Conservation (phyloP, 2,888 invertebrate genomes). For the Cylloceria caligata region DNA sequence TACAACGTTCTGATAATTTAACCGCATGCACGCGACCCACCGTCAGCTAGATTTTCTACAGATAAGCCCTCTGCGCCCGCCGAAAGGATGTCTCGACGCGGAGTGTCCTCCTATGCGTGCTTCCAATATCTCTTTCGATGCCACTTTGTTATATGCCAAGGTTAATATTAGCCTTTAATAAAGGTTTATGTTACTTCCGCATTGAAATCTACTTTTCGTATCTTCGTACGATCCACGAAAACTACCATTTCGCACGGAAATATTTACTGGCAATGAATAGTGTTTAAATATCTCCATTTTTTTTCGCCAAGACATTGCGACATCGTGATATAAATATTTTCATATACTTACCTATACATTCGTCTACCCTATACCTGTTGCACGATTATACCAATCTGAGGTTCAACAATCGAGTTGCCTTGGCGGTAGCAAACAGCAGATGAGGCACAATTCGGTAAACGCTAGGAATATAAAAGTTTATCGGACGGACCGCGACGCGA, state of each 20-base stretch:
- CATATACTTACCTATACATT: too few species aligned
- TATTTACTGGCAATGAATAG: neutral
- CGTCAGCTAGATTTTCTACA: slow-evolving; percentile 75
- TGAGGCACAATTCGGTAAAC: too few species aligned
- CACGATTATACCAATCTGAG: too few species aligned
- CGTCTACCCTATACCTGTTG: too few species aligned
- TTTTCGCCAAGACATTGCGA: neutral
- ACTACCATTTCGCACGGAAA: neutral
- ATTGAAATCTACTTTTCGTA: neutral
- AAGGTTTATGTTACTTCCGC: slow-evolving; percentile 8
- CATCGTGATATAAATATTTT: neutral
- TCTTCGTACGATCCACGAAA: neutral
- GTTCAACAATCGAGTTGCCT: too few species aligned
- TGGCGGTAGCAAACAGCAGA: too few species aligned
- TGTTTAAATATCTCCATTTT: neutral
- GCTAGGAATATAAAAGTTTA: too few species aligned
- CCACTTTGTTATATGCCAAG: neutral
- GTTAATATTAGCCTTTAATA: slow-evolving; percentile 20
- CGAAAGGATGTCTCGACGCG: slow-evolving; percentile 18
- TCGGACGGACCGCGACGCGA: too few species aligned
- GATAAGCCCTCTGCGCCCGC: slow-evolving; percentile 72
- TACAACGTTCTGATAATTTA: slow-evolving; percentile 80
- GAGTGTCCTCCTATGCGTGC: neutral
- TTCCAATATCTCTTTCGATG: neutral
- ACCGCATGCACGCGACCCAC: slow-evolving; percentile 70